These are phyloP conservation scores for Setophaga coronata DNA, from an alignment of 2,113 vertebrate species.

Conservation along the genomic window DNA sequence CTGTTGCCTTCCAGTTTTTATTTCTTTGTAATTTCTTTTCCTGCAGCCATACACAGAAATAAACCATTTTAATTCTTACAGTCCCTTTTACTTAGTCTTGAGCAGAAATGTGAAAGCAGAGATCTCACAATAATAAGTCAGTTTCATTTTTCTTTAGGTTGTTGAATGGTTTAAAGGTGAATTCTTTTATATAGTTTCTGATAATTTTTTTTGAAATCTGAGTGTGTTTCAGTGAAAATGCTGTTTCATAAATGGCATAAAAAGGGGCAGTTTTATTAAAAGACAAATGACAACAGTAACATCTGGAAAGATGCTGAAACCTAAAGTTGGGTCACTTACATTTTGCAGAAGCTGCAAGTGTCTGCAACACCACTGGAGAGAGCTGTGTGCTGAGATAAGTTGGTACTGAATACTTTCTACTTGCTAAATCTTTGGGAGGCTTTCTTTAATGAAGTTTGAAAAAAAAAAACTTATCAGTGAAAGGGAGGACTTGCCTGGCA, in stretches of 20 bases:
- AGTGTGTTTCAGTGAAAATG: neutral
- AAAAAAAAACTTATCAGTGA: neutral
- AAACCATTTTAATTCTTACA: neutral
- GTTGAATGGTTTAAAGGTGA: neutral
- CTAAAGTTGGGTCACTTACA: accelerated
- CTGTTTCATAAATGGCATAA: neutral
- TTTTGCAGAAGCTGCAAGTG: neutral
- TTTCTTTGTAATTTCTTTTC: neutral
- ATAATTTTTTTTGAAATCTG: neutral
- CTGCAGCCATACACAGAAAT: neutral
- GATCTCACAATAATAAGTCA: neutral
- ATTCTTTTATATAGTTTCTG: neutral
- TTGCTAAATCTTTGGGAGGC: neutral
- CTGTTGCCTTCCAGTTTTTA: neutral
- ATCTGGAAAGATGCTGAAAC: neutral
- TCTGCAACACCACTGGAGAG: constrained; percentile 15
- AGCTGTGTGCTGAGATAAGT: neutral
- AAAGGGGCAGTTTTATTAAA: neutral
- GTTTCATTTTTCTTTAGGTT: neutral
- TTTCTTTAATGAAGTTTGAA: neutral
- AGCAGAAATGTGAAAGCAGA: neutral
- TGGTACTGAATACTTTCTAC: neutral
- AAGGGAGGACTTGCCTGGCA: neutral
- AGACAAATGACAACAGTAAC: neutral
- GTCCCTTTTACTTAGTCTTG: neutral